Evolutionary conservation across 2,797 vertebrate species (phyloP).

Genomic region (Ficedula albicollis): DNA sequence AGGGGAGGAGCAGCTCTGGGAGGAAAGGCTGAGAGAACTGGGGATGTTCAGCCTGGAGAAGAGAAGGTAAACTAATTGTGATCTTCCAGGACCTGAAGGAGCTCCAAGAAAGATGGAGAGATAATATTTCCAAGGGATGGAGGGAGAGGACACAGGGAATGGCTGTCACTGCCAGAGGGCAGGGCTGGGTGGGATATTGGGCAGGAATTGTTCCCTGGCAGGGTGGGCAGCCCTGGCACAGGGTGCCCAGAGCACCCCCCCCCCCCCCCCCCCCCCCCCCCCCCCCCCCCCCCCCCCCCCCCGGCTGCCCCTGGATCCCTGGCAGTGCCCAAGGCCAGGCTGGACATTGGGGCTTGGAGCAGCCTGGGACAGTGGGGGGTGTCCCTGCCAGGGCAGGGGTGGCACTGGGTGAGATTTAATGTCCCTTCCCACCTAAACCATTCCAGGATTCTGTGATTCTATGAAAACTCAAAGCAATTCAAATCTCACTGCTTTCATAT

Average conservation of each 20-base stretch:
- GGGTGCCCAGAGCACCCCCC: neutral
- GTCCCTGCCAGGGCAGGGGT: neutral
- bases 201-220: neutral
- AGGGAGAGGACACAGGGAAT: neutral
- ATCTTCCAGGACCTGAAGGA: neutral
- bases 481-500: neutral
- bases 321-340: neutral
- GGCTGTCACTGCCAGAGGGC: neutral
- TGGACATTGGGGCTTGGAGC: neutral
- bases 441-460: neutral
- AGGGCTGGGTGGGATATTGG: neutral
- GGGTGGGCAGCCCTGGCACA: neutral
- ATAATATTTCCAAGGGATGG: neutral
- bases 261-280: no score
- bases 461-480: neutral
- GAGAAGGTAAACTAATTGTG: neutral
- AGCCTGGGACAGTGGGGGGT: rapidly evolving
- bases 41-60: neutral
- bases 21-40: neutral
- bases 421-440: neutral
- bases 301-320: neutral
- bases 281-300: no score
- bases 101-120: neutral
- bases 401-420: rapidly evolving
- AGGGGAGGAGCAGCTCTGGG: neutral